Evolutionary conservation across 2,797 vertebrate genomes (phyloP).

Genomic region (Heteromormyrus szaboi): DNA sequence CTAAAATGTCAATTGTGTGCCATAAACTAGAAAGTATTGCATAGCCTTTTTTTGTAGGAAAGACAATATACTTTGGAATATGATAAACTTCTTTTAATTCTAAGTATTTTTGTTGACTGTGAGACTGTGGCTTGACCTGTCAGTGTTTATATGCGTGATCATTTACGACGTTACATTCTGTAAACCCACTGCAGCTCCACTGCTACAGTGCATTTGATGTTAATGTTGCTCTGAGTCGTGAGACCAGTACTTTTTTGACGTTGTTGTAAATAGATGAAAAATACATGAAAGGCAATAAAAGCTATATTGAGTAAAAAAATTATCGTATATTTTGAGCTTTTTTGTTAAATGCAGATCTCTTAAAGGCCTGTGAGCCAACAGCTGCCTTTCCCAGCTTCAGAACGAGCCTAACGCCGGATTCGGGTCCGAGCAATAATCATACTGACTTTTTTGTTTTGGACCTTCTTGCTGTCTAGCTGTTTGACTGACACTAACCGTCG

Average conservation of each 20-base stretch:
- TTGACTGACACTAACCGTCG: constrained; percentile 93
- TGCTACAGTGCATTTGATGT: constrained; percentile 64
- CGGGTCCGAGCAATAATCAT: constrained; percentile 83
- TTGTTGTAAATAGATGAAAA: constrained; percentile 77
- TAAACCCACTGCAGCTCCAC: constrained; percentile 60
- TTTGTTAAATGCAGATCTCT: constrained; percentile 83
- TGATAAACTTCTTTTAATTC: constrained; percentile 52
- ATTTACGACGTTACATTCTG: constrained; percentile 72
- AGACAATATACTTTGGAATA: constrained; percentile 60
- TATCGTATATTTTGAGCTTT: constrained; percentile 65
- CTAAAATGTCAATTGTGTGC: constrained; percentile 86
- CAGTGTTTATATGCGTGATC: constrained; percentile 79
- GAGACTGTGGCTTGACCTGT: constrained; percentile 72
- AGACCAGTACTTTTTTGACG: constrained; percentile 70
- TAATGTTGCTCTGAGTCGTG: constrained; percentile 76
- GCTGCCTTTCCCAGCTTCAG: constrained; percentile 67
- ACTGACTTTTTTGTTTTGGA: constrained; percentile 48
- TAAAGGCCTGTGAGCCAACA: constrained; percentile 77
- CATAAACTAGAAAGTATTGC: constrained; percentile 79
- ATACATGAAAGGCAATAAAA: constrained; percentile 95
- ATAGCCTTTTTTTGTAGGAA: constrained; percentile 68
- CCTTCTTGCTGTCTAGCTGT: constrained; percentile 39
- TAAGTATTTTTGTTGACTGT: constrained; percentile 74
- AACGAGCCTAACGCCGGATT: constrained; percentile 69
- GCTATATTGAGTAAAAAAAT: constrained; percentile 84